These are phyloP conservation scores for Salvator merianae DNA, from an alignment of 2,113 vertebrate genomes.

Conservation along the genomic window DNA sequence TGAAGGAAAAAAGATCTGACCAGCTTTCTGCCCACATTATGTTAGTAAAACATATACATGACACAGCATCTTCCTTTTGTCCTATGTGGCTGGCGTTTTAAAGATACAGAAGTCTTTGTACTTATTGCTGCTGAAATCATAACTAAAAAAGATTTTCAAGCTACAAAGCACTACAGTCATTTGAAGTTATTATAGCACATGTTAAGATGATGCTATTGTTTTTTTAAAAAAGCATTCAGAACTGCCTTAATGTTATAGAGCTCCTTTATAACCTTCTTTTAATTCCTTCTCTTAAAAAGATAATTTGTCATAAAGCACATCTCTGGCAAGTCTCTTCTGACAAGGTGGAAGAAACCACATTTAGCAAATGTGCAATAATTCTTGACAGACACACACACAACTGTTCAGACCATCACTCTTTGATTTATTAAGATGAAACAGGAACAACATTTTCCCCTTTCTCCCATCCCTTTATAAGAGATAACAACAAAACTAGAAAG, in stretches of 20 bases:
- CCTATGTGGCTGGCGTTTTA: constrained; percentile 76
- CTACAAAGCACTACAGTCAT: neutral
- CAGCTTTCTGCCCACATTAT: too few species aligned
- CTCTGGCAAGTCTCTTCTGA: constrained; percentile 26
- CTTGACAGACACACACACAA: neutral
- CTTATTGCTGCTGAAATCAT: constrained; percentile 51
- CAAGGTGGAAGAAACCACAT: neutral
- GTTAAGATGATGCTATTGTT: too few species aligned
- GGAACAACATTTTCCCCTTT: too few species aligned
- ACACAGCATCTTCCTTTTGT: constrained; percentile 71
- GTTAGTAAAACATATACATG: constrained; percentile 64
- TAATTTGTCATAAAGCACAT: neutral
- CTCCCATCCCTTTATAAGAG: too few species aligned
- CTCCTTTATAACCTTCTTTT: neutral
- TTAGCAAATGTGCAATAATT: neutral
- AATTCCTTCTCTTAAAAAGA: neutral
- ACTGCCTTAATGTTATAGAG: neutral
- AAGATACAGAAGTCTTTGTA: constrained; percentile 67
- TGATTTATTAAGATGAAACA: too few species aligned
- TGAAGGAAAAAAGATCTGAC: too few species aligned
- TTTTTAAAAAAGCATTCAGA: neutral
- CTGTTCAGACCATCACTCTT: neutral
- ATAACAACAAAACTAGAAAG: too few species aligned
- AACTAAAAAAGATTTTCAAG: constrained; percentile 26
- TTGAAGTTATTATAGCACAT: constrained; percentile 24